These are phyloP conservation scores for Philhelius pedissequus DNA, from an alignment of 2,888 invertebrate species.

Conservation along the genomic window DNA sequence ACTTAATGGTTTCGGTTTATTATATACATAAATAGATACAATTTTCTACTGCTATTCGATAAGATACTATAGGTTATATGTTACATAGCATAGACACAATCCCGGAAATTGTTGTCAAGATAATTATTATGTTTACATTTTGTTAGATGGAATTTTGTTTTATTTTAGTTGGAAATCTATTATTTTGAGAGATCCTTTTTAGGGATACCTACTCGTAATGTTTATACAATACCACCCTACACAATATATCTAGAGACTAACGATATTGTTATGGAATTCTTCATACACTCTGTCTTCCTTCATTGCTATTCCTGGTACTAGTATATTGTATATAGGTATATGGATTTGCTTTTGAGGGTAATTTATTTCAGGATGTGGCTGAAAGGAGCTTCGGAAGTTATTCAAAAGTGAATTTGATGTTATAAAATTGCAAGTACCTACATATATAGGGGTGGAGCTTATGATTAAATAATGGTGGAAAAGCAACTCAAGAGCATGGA, in stretches of 20 bases:
- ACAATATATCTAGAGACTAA: not conserved
- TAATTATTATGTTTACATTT: constrained; percentile 75
- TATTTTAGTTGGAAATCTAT: constrained; percentile 52
- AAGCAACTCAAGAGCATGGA: not conserved
- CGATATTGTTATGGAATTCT: not conserved
- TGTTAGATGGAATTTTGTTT: constrained; percentile 48
- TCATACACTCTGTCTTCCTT: not conserved
- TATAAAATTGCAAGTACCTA: constrained; percentile 27
- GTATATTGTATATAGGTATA: too few species aligned
- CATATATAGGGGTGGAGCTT: constrained; percentile 11
- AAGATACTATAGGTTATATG: not conserved
- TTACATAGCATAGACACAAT: constrained; percentile 69
- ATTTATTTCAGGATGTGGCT: constrained; percentile 63
- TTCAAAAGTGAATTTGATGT: constrained; percentile 54
- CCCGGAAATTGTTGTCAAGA: constrained; percentile 79
- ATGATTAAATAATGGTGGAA: constrained; percentile 42
- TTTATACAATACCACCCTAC: not conserved
- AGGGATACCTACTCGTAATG: too few species aligned
- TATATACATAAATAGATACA: not conserved
- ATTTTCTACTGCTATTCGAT: not conserved
- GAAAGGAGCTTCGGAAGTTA: constrained; percentile 52
- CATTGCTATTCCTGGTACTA: not conserved
- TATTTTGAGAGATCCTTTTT: constrained; percentile 29
- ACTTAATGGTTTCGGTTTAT: not conserved
- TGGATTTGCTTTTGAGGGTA: constrained; percentile 27